Percentiles rank a stretch among this genome's conserved stretches.
phyloP scores from a whole-genome alignment of 2,113 vertebrate genomes.

The Saccopteryx bilineata region DNA sequence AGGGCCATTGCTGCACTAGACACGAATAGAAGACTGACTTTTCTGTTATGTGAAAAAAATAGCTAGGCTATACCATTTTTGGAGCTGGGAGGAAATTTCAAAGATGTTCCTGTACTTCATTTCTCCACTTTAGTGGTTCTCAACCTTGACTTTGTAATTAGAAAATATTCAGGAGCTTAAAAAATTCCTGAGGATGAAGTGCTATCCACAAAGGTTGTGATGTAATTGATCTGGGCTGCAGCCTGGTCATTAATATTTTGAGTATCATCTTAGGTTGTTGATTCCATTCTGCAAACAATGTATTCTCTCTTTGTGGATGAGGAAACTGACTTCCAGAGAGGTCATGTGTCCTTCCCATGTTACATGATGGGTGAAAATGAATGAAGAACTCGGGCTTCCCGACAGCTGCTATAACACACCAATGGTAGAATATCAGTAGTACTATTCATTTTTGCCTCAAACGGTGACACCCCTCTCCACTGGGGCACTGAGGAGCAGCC shows the following conservation, averaged over 20 bases:
- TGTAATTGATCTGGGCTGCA: neutral
- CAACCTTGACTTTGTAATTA: neutral
- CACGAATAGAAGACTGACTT: neutral
- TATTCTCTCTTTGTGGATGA: neutral
- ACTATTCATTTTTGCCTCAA: neutral
- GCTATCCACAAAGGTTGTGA: neutral
- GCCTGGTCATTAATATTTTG: neutral
- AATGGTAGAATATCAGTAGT: neutral
- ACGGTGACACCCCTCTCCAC: neutral
- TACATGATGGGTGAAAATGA: neutral
- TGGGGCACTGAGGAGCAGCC: neutral
- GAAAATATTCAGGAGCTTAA: neutral
- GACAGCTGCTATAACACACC: neutral
- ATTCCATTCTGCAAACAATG: neutral
- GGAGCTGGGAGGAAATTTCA: neutral
- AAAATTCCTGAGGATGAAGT: neutral
- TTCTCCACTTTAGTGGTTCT: neutral
- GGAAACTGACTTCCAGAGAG: neutral
- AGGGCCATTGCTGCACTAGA: neutral
- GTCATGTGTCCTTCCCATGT: neutral
- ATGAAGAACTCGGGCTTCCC: neutral
- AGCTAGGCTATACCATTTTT: neutral
- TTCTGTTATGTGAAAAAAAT: neutral
- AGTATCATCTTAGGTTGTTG: neutral
- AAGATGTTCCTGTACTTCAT: neutral